These are phyloP conservation scores for Odocoileus hemionus DNA, from an alignment of 2,113 vertebrate genomes.

Conservation along the genomic window DNA sequence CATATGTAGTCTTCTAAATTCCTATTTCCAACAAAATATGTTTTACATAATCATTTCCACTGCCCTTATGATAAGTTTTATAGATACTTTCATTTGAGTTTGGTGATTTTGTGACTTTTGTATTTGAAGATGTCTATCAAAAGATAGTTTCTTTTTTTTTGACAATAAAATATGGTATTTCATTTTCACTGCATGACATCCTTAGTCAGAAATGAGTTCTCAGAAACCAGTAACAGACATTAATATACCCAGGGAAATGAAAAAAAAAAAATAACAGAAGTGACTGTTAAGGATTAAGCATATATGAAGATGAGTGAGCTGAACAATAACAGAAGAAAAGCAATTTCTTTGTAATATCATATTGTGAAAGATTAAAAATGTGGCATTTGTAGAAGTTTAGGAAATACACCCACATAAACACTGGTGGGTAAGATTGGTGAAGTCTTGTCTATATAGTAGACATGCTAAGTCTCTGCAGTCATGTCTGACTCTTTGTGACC, in stretches of 20 bases:
- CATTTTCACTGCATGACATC: neutral
- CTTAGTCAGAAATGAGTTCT: neutral
- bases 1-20: neutral
- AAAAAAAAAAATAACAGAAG: neutral
- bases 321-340: neutral
- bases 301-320: neutral
- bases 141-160: neutral
- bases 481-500: neutral
- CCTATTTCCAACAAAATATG: neutral
- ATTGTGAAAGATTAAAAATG: neutral
- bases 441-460: neutral
- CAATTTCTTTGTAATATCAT: neutral
- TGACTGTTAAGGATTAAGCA: neutral
- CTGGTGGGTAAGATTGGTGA: neutral
- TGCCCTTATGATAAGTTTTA: neutral
- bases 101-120: neutral
- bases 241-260: neutral
- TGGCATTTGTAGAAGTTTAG: neutral
- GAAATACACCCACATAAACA: neutral
- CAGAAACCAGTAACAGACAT: neutral
- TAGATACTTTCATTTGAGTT: slow-evolving; percentile 10
- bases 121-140: neutral
- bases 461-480: neutral
- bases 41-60: neutral
- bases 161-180: neutral